Conservation (phyloP, 2,797 vertebrate genomes). For the Falco cherrug region DNA sequence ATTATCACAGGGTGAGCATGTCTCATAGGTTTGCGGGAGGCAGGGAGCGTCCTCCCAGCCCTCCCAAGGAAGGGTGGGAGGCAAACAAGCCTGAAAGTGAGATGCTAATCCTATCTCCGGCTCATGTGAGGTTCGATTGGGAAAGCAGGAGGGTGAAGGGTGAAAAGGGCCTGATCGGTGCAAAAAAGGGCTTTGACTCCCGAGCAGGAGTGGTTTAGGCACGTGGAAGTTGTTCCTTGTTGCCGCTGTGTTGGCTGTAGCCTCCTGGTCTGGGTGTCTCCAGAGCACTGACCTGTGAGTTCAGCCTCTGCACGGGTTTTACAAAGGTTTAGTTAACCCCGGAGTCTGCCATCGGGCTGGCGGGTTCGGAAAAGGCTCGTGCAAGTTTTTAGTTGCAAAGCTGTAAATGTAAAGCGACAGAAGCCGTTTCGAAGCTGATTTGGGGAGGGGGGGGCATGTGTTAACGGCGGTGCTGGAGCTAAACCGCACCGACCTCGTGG, state of each 20-base stretch:
- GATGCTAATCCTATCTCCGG: not conserved
- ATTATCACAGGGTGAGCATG: constrained; percentile 6
- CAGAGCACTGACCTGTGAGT: not conserved
- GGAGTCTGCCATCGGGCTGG: accelerated
- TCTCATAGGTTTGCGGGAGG: not conserved
- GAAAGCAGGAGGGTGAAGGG: not conserved
- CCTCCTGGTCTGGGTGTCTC: not conserved
- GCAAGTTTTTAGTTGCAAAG: not conserved
- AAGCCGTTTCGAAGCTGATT: not conserved
- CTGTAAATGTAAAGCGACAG: not conserved
- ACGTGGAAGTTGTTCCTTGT: not conserved
- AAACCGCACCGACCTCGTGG: accelerated
- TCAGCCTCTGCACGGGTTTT: not conserved
- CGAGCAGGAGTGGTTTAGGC: not conserved
- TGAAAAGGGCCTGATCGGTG: accelerated
- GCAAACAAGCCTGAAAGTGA: not conserved
- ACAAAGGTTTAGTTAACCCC: not conserved
- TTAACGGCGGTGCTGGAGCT: not conserved
- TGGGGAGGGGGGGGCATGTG: too few species aligned
- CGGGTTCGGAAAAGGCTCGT: accelerated
- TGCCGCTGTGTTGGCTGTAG: not conserved
- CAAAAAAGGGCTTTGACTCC: not conserved
- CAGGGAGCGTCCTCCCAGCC: not conserved
- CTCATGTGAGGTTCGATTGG: accelerated
- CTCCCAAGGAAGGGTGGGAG: not conserved